A percentile compares a stretch with the other conserved stretches of the same genome.
These are phyloP conservation scores for Porites cylindrica DNA, from an alignment of 92 coral and sea anemone genomes.

Conservation along the genomic window DNA sequence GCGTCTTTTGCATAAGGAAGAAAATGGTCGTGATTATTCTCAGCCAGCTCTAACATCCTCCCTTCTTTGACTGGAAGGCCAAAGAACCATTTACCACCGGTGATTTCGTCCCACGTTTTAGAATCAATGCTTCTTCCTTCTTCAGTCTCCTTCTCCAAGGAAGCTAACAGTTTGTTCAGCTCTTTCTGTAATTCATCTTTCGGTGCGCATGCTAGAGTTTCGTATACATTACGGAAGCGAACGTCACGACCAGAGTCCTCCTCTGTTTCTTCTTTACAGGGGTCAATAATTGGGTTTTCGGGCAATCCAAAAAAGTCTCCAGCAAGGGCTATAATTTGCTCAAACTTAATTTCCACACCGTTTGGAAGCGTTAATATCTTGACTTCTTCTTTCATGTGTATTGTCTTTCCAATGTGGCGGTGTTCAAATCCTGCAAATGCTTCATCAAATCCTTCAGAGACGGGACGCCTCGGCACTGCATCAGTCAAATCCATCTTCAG, in stretches of 20 bases:
- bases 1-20: not conserved
- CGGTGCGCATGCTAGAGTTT: constrained; percentile 31
- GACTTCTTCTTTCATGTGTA: not conserved
- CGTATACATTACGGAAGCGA: constrained; percentile 24
- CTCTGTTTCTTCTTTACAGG: not conserved
- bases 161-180: constrained; percentile 3
- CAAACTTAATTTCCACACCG: constrained; percentile 10
- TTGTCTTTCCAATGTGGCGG: not conserved
- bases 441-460: no score
- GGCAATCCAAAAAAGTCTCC: constrained; percentile 54
- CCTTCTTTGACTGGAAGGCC: constrained; percentile 34
- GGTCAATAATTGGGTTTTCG: constrained; percentile 27
- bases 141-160: not conserved
- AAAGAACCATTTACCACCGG: not conserved
- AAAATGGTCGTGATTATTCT: not conserved
- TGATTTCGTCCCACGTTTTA: not conserved
- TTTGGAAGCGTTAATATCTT: constrained; percentile 18
- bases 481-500: not conserved
- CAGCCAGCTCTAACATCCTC: not conserved
- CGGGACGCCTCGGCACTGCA: not conserved
- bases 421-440: not conserved
- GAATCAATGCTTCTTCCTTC: not conserved
- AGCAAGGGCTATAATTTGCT: constrained; percentile 26
- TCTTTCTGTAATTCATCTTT: constrained; percentile 6
- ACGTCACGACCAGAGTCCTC: not conserved